Conservation (phyloP, 2,113 vertebrate species). For the Machaerirhynchus nigripectus region DNA sequence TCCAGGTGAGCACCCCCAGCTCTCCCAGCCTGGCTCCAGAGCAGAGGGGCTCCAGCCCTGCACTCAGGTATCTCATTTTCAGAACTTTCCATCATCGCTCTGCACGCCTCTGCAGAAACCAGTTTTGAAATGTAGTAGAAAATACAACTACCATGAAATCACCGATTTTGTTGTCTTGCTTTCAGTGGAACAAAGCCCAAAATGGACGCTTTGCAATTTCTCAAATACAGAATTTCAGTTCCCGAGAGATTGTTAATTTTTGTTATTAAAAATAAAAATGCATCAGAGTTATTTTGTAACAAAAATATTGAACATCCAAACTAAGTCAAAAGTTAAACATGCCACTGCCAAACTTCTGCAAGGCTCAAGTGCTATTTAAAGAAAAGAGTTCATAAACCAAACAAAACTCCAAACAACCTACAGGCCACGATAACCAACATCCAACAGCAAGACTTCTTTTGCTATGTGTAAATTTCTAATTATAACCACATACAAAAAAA, state of each 20-base stretch:
- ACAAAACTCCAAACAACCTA: conserved; percentile 15
- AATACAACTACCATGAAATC: not conserved
- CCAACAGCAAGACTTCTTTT: not conserved
- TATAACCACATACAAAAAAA: not conserved
- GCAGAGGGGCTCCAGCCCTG: not conserved
- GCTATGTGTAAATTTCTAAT: conserved; percentile 38
- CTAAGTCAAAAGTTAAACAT: conserved; percentile 34
- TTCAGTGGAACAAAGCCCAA: not conserved
- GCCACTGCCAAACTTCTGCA: conserved; percentile 1
- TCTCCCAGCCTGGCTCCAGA: not conserved
- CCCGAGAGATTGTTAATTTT: conserved; percentile 8
- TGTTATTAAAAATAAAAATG: not conserved
- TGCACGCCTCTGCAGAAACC: not conserved
- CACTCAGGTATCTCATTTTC: not conserved
- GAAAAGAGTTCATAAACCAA: conserved; percentile 32
- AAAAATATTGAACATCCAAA: conserved; percentile 23
- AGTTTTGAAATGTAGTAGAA: not conserved
- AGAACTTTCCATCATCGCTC: not conserved
- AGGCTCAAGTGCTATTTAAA: conserved; percentile 29
- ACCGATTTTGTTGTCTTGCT: not conserved
- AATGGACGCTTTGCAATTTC: conserved; percentile 19
- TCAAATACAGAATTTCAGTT: conserved; percentile 48
- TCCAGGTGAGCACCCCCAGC: not conserved
- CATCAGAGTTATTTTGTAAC: conserved; percentile 4
- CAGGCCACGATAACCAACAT: not conserved